Conservation (phyloP, 2,888 invertebrate genomes). For the Ptychoptera contaminata region DNA sequence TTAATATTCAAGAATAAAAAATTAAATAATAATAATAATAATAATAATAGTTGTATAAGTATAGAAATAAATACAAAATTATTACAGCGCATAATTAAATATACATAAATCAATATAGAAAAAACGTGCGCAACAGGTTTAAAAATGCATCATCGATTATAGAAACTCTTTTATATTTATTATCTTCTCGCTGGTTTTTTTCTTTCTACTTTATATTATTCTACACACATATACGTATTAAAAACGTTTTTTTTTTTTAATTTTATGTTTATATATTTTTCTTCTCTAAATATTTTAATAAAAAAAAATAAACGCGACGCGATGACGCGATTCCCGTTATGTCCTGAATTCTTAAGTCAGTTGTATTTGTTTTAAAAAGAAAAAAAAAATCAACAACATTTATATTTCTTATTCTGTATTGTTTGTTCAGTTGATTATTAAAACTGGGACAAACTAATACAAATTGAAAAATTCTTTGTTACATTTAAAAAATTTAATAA, state of each 20-base stretch:
- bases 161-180: neutral
- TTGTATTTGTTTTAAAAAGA: neutral
- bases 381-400: too few relatives aligned
- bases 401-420: neutral
- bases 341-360: constrained; percentile 2
- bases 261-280: neutral
- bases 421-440: neutral
- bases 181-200: too few relatives aligned
- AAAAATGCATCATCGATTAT: too few relatives aligned
- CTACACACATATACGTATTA: neutral
- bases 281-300: neutral
- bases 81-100: too few relatives aligned
- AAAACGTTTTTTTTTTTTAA: neutral
- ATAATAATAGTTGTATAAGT: too few relatives aligned
- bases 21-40: too few relatives aligned
- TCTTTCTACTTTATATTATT: too few relatives aligned
- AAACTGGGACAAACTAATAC: constrained; percentile 1
- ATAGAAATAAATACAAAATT: too few relatives aligned
- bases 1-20: too few relatives aligned
- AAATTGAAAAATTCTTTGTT: neutral
- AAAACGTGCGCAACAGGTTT: too few relatives aligned
- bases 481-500: neutral
- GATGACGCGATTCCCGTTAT: constrained; percentile 1
- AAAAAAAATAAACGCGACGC: neutral
- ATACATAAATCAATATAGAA: too few relatives aligned